Base-by-base conservation (phyloP, 2,888 invertebrate genomes). In the Cerceris ruficornis region DNA sequence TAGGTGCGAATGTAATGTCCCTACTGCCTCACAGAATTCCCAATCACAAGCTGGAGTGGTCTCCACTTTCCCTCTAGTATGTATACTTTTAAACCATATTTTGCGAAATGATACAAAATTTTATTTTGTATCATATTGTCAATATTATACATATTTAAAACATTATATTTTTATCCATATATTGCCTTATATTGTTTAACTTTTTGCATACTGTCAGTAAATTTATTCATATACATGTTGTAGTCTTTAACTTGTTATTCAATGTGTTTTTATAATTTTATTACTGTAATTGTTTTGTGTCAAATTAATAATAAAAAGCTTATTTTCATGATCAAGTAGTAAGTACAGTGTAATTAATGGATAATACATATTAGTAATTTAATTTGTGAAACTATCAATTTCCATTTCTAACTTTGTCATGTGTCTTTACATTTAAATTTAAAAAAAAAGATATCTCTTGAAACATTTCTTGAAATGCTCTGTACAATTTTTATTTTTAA, bases 1-100 rank as follows among this genome's bases (percentile, higher is more conserved):
- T 87, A 91, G 92, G 88, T 92, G 92, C 87, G 89, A 90, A 86
- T 92, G 91, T 86, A 90, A 91, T 86, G 84, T 85, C 81, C 87
- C 89, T 88, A 88, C 88, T 87, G 88, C 90, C 89, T 87, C 89
- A 85, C 91, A 89, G 83, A 91, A 88, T 88, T 86, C 89, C 80
- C 91, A 90, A 84, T 89, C 88, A 85, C 92, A 92, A 88, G 82
- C 85, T 87, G 91, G 89, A 86, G 87, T 86, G 86, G 87, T 89
- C 76, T 87, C 92, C 81, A 86, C 87, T 82, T 90, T 88, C 85
- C 88, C 90, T 82, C 86, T 89, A 88, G 92, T 92, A 90, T 92
- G 91, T 91, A 81, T 64, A 17, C 54, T 39, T 15, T 46, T 11
- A 46, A 46, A 46, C 46, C 46, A 46, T 11, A 2, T 28, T 28